Percentiles rank a stretch among this genome's conserved stretches.
These are phyloP conservation scores for Drosophila testacea DNA, from an alignment of 2,888 invertebrate species.

Conservation along the genomic window DNA sequence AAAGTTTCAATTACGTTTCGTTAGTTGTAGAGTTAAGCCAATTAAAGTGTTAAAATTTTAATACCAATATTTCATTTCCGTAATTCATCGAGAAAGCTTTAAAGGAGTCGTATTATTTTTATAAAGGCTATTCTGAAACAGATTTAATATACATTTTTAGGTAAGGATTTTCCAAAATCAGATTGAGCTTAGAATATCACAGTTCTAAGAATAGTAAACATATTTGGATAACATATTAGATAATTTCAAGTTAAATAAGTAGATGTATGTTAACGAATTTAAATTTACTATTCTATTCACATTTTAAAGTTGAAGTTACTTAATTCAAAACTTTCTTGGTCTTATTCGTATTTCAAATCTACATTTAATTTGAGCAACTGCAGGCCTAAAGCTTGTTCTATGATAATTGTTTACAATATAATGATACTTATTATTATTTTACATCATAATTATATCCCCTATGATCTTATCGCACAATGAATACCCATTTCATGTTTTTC, in stretches of 20 bases:
- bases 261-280: no score
- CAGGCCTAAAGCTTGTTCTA: constrained; percentile 5
- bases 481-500: constrained; percentile 47
- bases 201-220: no score
- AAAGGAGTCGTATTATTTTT: background rate
- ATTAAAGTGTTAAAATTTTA: background rate
- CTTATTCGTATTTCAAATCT: background rate
- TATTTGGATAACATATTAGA: no score
- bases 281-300: no score
- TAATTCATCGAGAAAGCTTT: background rate
- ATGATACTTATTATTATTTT: constrained; percentile 8
- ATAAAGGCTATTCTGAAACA: background rate
- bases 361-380: background rate
- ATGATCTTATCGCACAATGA: constrained; percentile 13
- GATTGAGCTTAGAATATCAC: no score
- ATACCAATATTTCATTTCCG: background rate
- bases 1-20: constrained; percentile 34
- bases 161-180: no score
- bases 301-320: no score
- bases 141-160: background rate
- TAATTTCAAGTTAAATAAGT: no score
- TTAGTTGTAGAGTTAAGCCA: constrained; percentile 21
- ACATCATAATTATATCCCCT: constrained; percentile 10
- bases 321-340: background rate
- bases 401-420: constrained; percentile 9